Conservation (phyloP, 2,888 invertebrate genomes). For the Alloplasta piceator region DNA sequence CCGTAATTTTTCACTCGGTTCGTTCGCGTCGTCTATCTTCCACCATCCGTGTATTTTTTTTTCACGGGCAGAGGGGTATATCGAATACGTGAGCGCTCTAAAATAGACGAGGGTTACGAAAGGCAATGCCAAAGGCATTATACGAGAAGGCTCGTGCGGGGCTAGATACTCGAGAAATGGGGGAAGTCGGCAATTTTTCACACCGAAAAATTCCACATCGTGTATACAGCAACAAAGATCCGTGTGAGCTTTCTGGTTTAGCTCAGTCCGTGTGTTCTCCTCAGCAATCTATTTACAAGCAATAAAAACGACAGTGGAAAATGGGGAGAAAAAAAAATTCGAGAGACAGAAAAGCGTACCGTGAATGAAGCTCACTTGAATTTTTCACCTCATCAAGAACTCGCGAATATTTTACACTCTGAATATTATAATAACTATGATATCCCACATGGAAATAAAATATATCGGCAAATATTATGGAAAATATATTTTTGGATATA, state of each 20-base stretch:
- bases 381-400: slow-evolving; percentile 38
- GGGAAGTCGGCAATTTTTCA: slow-evolving; percentile 33
- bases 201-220: slow-evolving; percentile 37
- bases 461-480: too few species aligned
- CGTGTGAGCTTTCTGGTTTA: slow-evolving; percentile 1
- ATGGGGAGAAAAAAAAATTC: not conserved
- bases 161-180: not conserved
- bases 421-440: slow-evolving; percentile 51
- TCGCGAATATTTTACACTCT: slow-evolving; percentile 12
- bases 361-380: slow-evolving; percentile 28
- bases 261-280: slow-evolving; percentile 10
- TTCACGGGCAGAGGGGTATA: not conserved
- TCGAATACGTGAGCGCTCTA: slow-evolving; percentile 19
- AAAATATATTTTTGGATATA: too few species aligned
- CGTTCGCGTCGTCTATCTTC: slow-evolving; percentile 11
- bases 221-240: not conserved
- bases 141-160: slow-evolving; percentile 13
- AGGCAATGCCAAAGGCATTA: slow-evolving; percentile 24
- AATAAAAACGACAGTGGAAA: slow-evolving; percentile 30
- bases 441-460: too few species aligned
- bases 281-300: slow-evolving; percentile 41
- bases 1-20: slow-evolving; percentile 40
- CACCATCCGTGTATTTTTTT: slow-evolving; percentile 14
- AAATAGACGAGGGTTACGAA: slow-evolving; percentile 28
- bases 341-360: slow-evolving; percentile 9